phyloP scores from a whole-genome alignment of 2,113 vertebrate genomes.

The Phalacrocorax brasilianus region DNA sequence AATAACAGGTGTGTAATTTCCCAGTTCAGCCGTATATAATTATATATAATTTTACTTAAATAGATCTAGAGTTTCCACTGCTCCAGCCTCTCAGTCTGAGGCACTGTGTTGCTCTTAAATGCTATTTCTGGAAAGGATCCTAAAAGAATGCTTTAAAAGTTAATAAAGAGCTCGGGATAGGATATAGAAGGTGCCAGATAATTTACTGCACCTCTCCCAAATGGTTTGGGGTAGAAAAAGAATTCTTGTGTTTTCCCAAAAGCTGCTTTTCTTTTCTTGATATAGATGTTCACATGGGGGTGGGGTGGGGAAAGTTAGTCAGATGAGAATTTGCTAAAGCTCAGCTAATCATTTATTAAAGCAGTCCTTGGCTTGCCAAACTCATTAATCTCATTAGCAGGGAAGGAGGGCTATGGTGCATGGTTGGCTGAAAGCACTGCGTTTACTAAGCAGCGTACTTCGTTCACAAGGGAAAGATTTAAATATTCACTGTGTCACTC shows the following conservation, averaged over 20 bases:
- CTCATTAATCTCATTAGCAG: slow-evolving; percentile 66
- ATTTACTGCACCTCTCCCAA: background rate
- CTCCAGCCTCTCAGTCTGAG: background rate
- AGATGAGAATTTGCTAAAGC: slow-evolving; percentile 47
- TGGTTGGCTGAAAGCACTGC: slow-evolving; percentile 13
- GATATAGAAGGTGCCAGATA: background rate
- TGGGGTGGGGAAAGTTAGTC: slow-evolving; percentile 25
- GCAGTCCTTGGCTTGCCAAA: slow-evolving; percentile 35
- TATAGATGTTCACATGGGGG: background rate
- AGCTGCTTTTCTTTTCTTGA: background rate
- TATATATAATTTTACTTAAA: slow-evolving; percentile 52
- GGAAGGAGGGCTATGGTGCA: background rate
- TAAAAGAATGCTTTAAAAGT: slow-evolving; percentile 24
- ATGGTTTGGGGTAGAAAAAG: background rate
- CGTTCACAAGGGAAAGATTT: slow-evolving; percentile 35
- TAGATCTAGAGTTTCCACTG: slow-evolving; percentile 31
- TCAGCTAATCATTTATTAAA: slow-evolving; percentile 68
- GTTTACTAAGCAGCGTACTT: background rate
- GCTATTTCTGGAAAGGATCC: background rate
- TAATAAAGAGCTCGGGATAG: background rate
- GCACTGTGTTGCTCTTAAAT: background rate
- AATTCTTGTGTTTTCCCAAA: background rate
- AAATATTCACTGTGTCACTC: slow-evolving; percentile 15
- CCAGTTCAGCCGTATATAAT: slow-evolving; percentile 19
- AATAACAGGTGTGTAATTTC: slow-evolving; percentile 56